Evolutionary conservation across 2,888 invertebrate genomes (phyloP).

Genomic region (Melolontha melolontha): DNA sequence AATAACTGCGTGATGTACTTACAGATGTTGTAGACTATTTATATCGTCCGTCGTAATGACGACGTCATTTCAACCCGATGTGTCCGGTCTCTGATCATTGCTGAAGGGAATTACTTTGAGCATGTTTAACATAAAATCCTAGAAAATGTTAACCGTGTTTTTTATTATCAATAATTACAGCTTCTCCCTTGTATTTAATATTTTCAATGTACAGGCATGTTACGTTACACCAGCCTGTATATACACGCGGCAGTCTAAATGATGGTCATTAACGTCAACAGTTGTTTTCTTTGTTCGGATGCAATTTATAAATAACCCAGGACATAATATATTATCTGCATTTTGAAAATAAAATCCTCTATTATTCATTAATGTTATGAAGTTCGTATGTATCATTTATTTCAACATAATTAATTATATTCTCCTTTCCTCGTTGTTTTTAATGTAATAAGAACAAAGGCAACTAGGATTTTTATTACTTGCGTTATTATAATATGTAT

Average conservation of each 20-base stretch:
- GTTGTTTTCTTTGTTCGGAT: slow-evolving; percentile 22
- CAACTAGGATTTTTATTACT: background rate
- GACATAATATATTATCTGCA: slow-evolving; percentile 19
- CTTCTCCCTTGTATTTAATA: too few species aligned
- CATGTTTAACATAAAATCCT: too few species aligned
- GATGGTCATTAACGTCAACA: slow-evolving; percentile 28
- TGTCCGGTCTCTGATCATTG: too few species aligned
- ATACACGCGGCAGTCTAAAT: background rate
- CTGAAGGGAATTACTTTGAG: too few species aligned
- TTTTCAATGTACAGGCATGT: too few species aligned
- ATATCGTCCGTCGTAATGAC: too few species aligned
- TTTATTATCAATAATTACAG: too few species aligned
- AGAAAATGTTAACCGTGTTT: too few species aligned
- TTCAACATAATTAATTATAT: slow-evolving; percentile 30
- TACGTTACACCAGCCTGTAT: too few species aligned
- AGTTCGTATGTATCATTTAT: slow-evolving; percentile 6
- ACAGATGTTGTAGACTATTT: too few species aligned
- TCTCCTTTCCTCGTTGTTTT: slow-evolving; percentile 11
- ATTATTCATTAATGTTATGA: slow-evolving; percentile 29
- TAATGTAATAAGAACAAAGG: slow-evolving; percentile 3
- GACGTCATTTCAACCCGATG: too few species aligned
- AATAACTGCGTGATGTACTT: too few species aligned
- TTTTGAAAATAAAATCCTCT: slow-evolving; percentile 35
- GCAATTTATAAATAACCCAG: slow-evolving; percentile 27
- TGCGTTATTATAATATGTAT: background rate